Conservation (phyloP, 2,797 vertebrate genomes). For the Florisuga fusca region DNA sequence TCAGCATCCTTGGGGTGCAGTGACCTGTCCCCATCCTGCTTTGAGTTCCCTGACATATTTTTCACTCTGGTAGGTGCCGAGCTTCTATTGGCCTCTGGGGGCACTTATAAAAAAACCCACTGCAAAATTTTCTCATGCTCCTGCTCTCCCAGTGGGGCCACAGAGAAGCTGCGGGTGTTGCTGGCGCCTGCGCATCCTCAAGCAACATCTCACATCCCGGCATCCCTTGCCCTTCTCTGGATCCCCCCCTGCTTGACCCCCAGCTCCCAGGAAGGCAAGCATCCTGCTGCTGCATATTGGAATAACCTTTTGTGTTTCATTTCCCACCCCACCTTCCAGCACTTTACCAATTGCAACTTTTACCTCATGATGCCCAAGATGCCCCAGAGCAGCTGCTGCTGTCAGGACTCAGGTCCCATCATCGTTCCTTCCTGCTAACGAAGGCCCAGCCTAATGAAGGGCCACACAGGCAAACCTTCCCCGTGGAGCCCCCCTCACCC, state of each 20-base stretch:
- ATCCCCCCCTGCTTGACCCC: neutral
- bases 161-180: neutral
- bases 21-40: neutral
- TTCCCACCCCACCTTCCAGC: conserved; percentile 50
- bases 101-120: neutral
- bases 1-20: neutral
- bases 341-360: conserved; percentile 46
- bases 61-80: neutral
- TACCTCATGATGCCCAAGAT: neutral
- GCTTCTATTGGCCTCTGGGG: neutral
- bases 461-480: accelerated
- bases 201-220: neutral
- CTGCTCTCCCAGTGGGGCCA: accelerated
- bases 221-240: neutral
- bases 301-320: conserved; percentile 70
- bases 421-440: neutral
- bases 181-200: neutral
- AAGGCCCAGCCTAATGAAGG: neutral
- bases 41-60: neutral
- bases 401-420: accelerated
- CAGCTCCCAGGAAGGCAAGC: too few species aligned
- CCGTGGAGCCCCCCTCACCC: accelerated
- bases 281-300: neutral
- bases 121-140: neutral
- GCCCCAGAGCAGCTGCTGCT: neutral